phyloP scores from a whole-genome alignment of 2,888 invertebrate genomes.

The Microctonus hyperodae region DNA sequence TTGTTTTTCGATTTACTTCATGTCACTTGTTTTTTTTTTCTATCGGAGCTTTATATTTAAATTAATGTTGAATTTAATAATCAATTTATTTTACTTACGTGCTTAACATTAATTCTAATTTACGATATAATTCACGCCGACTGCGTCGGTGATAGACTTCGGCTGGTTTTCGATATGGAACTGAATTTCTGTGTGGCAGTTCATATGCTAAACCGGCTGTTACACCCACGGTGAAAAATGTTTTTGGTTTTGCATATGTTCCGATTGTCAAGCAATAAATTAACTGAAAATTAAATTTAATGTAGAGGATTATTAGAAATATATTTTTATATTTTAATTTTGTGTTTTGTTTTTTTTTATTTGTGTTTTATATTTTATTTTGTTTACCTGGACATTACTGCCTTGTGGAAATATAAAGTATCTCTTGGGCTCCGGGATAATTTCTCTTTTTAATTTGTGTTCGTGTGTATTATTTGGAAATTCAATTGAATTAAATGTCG shows the following conservation, averaged over 20 bases:
- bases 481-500: slow-evolving; percentile 4
- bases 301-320: no score
- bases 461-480: slow-evolving; percentile 8
- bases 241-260: slow-evolving; percentile 65
- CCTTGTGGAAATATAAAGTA: slow-evolving; percentile 70
- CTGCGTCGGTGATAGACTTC: slow-evolving; percentile 70
- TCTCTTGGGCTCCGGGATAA: slow-evolving; percentile 58
- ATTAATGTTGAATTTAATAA: background rate
- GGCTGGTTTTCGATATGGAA: slow-evolving; percentile 57
- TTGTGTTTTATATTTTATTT: slow-evolving; percentile 2
- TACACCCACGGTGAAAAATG: slow-evolving; percentile 73
- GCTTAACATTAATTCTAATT: slow-evolving; percentile 69
- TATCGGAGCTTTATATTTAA: background rate
- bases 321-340: background rate
- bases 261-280: slow-evolving; percentile 72
- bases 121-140: slow-evolving; percentile 69
- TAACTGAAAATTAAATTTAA: slow-evolving; percentile 52
- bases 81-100: slow-evolving; percentile 66
- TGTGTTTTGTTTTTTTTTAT: background rate
- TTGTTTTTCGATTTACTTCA: background rate
- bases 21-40: background rate
- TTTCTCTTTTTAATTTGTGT: slow-evolving; percentile 7
- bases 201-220: slow-evolving; percentile 82
- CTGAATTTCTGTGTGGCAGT: slow-evolving; percentile 69
- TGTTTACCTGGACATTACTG: slow-evolving; percentile 67